Percentiles rank a stretch among this genome's conserved stretches.
phyloP scores from a whole-genome alignment of 1,140 invertebrate species.

The Ostrea denselamellosa region DNA sequence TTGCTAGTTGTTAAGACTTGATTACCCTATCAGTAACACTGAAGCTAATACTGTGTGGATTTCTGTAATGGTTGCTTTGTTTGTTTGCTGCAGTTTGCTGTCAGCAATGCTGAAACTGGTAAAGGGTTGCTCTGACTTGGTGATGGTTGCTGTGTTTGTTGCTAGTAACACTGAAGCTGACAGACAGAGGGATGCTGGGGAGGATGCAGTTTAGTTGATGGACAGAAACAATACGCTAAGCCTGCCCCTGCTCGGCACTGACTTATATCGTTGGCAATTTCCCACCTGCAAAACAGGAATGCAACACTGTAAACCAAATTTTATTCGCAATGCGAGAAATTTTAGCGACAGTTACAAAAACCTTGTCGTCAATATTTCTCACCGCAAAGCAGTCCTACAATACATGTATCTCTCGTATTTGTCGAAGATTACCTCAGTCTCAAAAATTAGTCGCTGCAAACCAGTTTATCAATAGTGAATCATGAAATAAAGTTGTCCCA shows the following conservation, averaged over 20 bases:
- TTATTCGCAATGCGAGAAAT: neutral
- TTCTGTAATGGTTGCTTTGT: neutral
- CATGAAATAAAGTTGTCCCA: no score
- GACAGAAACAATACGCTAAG: conserved; percentile 66
- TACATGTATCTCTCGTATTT: no score
- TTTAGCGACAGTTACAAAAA: no score
- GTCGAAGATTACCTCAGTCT: no score
- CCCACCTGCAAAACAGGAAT: conserved; percentile 71
- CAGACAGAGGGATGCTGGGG: neutral
- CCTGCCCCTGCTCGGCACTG: conserved; percentile 75
- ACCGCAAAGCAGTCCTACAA: no score
- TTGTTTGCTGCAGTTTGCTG: no score
- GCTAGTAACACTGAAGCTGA: conserved; percentile 38
- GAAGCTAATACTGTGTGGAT: neutral
- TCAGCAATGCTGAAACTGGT: neutral
- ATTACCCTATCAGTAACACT: neutral
- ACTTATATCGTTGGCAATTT: conserved; percentile 71
- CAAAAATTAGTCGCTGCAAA: no score
- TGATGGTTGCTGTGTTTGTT: neutral
- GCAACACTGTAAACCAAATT: neutral
- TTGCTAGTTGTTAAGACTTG: neutral
- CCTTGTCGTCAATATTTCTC: no score
- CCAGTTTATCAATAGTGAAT: no score
- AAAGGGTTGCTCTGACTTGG: neutral
- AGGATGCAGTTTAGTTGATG: conserved; percentile 45